Evolutionary conservation across 2,113 vertebrate genomes (phyloP).

Genomic region (Rhodinocichla rosea): DNA sequence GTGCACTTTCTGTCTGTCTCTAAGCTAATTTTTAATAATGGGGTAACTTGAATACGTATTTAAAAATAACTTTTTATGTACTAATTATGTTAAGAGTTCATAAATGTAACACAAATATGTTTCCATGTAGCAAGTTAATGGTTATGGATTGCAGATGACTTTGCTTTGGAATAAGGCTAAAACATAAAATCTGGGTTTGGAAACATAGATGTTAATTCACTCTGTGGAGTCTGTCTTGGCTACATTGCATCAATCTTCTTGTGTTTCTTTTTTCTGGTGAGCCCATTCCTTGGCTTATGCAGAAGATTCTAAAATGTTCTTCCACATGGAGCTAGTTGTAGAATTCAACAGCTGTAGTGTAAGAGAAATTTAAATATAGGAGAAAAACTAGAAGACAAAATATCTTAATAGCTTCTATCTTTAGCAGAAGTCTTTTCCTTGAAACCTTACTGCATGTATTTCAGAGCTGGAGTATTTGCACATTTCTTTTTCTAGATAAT

Average conservation of each 20-base stretch:
- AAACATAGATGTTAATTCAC: not conserved
- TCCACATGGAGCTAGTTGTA: not conserved
- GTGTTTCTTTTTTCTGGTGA: not conserved
- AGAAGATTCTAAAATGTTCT: not conserved
- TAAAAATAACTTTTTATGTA: not conserved
- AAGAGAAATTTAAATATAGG: not conserved
- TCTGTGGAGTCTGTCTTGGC: not conserved
- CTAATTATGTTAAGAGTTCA: not conserved
- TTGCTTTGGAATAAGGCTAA: conserved; percentile 4
- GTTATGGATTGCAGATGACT: conserved; percentile 11
- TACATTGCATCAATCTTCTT: not conserved
- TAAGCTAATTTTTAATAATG: conserved; percentile 14
- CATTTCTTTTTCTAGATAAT: not conserved
- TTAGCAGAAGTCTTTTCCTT: not conserved
- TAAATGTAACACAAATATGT: not conserved
- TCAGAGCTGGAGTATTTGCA: not conserved
- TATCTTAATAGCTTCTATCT: not conserved
- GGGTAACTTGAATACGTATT: not conserved
- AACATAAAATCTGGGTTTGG: not conserved
- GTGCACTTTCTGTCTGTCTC: conserved; percentile 55
- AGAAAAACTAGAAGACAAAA: not conserved
- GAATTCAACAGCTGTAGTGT: not conserved
- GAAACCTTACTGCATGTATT: not conserved
- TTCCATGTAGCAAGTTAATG: not conserved
- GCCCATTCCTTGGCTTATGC: not conserved